Percentiles rank a stretch among this genome's conserved stretches.
These are phyloP conservation scores for Balanococcus diminutus DNA, from an alignment of 2,888 invertebrate genomes.

Conservation along the genomic window DNA sequence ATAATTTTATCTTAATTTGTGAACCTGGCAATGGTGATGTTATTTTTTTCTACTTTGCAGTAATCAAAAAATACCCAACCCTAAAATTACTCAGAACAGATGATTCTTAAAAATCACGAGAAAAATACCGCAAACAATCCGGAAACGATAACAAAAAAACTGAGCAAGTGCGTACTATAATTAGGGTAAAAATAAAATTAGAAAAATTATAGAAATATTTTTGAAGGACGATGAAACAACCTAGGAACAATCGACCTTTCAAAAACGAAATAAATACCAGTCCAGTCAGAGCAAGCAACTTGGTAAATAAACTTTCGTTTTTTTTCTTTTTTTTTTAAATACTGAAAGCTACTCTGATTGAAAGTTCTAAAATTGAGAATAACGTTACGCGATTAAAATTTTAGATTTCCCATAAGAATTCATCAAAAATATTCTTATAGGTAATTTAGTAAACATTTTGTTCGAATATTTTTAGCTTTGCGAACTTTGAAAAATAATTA, in stretches of 20 bases:
- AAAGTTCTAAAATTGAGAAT: background rate
- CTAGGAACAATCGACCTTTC: background rate
- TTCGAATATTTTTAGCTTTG: background rate
- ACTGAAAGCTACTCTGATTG: background rate
- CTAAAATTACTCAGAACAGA: background rate
- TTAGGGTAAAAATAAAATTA: background rate
- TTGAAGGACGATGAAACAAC: background rate
- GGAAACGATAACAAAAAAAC: background rate
- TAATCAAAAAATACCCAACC: no score
- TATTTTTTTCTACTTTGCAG: no score
- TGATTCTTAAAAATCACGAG: no score
- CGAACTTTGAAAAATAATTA: no score
- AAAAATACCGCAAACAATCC: background rate
- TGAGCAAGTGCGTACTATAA: background rate
- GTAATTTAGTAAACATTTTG: no score
- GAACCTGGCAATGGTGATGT: no score
- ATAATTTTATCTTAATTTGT: no score
- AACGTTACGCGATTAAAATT: background rate
- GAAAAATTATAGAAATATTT: background rate
- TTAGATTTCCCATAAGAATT: background rate
- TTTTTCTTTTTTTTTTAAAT: background rate
- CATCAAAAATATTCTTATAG: background rate
- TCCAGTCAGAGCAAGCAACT: no score
- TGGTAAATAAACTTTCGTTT: background rate
- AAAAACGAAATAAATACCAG: background rate